phyloP scores from a whole-genome alignment of 2,797 vertebrate species.

The Parambassis ranga region DNA sequence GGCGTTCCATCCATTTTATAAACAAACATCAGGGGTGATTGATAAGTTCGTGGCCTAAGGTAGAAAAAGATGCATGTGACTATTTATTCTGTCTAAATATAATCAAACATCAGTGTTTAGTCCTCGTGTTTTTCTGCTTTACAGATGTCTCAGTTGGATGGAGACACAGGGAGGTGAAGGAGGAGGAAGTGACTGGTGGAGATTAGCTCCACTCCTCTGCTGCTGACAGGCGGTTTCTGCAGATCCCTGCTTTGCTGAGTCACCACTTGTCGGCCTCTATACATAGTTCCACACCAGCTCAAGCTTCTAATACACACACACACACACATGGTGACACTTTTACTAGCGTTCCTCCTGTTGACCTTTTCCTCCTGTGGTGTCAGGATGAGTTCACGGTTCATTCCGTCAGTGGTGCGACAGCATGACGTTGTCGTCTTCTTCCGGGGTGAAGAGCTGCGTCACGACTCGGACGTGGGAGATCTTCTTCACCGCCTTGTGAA shows the following conservation, averaged over 20 bases:
- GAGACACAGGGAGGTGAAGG: neutral
- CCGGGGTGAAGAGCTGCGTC: slow-evolving; percentile 51
- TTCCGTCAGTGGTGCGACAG: slow-evolving; percentile 69
- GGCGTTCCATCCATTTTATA: too few relatives aligned
- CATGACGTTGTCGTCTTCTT: slow-evolving; percentile 69
- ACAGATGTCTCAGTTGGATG: too few relatives aligned
- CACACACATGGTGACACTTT: neutral
- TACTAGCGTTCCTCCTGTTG: neutral
- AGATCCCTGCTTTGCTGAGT: slow-evolving; percentile 70
- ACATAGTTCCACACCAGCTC: slow-evolving; percentile 35
- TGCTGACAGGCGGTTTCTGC: slow-evolving; percentile 39
- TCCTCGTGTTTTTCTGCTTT: too few relatives aligned
- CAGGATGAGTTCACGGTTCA: neutral
- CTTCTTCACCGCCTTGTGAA: slow-evolving; percentile 79
- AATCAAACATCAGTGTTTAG: too few relatives aligned
- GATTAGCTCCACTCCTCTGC: slow-evolving; percentile 38
- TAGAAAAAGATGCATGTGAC: too few relatives aligned
- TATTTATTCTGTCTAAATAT: too few relatives aligned
- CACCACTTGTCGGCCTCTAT: slow-evolving; percentile 42
- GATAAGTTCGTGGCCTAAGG: too few relatives aligned
- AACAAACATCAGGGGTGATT: too few relatives aligned
- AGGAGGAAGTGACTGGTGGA: neutral
- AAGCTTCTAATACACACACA: slow-evolving; percentile 16
- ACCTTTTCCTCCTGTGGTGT: neutral
- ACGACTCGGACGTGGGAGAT: slow-evolving; percentile 72